Percentiles rank a stretch among this genome's conserved stretches.
Conservation (phyloP, 2,797 vertebrate species). For the Neosilurus hyrtlii region DNA sequence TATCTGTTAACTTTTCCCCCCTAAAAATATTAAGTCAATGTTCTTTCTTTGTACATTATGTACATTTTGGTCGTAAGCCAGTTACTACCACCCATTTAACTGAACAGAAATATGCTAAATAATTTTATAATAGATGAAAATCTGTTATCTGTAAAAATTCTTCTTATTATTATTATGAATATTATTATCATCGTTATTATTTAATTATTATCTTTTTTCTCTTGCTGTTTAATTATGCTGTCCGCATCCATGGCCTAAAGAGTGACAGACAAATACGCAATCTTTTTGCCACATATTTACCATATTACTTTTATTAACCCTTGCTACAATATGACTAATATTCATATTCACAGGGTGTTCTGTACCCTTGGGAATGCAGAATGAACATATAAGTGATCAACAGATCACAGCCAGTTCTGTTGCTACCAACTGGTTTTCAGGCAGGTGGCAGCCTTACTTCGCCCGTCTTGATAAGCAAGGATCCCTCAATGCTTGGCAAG, state of each 20-base stretch:
- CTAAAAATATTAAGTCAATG: too few species aligned
- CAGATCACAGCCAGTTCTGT: constrained; percentile 85
- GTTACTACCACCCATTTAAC: not conserved
- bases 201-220: not conserved
- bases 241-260: not conserved
- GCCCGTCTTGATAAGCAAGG: constrained; percentile 87
- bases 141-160: not conserved
- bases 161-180: too few species aligned
- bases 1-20: not conserved
- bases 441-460: constrained; percentile 76
- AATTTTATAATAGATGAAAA: not conserved
- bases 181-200: not conserved
- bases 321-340: not conserved
- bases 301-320: not conserved
- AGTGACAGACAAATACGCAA: not conserved
- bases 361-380: constrained; percentile 89
- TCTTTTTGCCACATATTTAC: not conserved
- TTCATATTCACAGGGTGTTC: constrained; percentile 80
- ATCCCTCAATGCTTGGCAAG: constrained; percentile 86
- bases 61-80: not conserved
- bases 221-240: not conserved
- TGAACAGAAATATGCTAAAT: not conserved
- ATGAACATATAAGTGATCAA: constrained; percentile 70
- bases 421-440: constrained; percentile 76
- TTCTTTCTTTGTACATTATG: not conserved